Evolutionary conservation across 1,140 invertebrate genomes (phyloP).

Genomic region (Chionoecetes opilio): DNA sequence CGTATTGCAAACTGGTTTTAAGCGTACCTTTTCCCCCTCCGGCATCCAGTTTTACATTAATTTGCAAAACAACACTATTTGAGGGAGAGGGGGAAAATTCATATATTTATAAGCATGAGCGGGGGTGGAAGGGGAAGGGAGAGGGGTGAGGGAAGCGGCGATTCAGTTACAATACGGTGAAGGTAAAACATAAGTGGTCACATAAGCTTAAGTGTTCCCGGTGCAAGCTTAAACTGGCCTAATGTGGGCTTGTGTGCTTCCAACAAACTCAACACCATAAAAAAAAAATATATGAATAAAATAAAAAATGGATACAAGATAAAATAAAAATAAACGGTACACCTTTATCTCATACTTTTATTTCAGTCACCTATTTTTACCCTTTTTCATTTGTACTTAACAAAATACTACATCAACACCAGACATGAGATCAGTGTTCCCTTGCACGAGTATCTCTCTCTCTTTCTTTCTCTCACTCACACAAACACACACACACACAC

Average conservation of each 20-base stretch:
- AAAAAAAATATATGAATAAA: background rate
- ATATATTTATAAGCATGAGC: background rate
- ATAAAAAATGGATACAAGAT: no score
- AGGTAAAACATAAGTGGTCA: background rate
- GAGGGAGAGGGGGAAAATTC: constrained; percentile 39
- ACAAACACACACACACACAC: background rate
- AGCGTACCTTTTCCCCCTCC: constrained; percentile 38
- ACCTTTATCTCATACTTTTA: no score
- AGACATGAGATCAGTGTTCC: no score
- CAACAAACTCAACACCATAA: background rate
- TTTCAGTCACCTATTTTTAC: background rate
- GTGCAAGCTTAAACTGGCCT: background rate
- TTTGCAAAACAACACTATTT: constrained; percentile 69
- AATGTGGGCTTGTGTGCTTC: background rate
- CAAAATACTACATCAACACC: background rate
- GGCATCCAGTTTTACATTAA: constrained; percentile 63
- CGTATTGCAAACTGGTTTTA: constrained; percentile 66
- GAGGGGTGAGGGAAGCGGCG: background rate
- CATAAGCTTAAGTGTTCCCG: background rate
- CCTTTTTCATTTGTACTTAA: background rate
- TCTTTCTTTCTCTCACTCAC: background rate
- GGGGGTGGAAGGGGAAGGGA: background rate
- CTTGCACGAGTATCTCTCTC: no score
- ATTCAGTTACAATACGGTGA: background rate
- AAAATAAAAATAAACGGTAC: no score